Evolutionary conservation across 2,797 vertebrate genomes (phyloP), one percentile per base, ranked within the genome.

Genomic region (Austrolebias charrua): DNA sequence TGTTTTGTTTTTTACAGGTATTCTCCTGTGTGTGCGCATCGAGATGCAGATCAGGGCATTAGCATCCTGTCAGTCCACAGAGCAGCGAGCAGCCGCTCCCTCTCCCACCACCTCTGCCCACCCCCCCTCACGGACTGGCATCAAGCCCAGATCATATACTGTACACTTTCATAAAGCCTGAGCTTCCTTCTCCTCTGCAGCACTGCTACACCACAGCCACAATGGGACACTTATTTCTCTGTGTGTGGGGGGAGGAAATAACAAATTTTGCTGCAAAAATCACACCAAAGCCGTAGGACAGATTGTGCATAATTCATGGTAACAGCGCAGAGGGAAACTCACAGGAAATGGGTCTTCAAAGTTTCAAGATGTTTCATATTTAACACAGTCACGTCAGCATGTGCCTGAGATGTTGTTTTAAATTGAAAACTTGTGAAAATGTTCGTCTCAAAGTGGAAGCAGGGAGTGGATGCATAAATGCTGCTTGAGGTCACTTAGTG

Each of bases 21-120:
- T 62, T 71, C 44, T 55, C 60, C 70, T 54, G 13, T 33, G 60
- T 38, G 60, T 55, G 50, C 18, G 40, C 11, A 61, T 78, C 52
- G 67, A 62, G 66, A 71, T 53, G 68, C 61, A 69, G 61, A 55
- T 75, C 62, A 53, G 62, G 66, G 76, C 74, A 69, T 84, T 69
- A 54, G 68, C 60, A 18, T 5, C 43, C 63, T 64, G 64, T 76
- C 76, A 71, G 68, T 73, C 78, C 67, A 75, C 60, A 67, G 64
- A 71, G 63, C 63, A 56, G 43, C 54, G 74, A 83, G 70, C 63
- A 24, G 24, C 24, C 24, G 24, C 33, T 3, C 53, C 65, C 69
- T 20, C 53, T 38, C 55, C 46, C 70, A 72, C 68, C 69, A 35
- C 65, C 62, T 73, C 59, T 28, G 14, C 69, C 51, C 64, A 50